Base-by-base conservation (phyloP, 1,140 invertebrate species). In the Drosophila nigromelanica region DNA sequence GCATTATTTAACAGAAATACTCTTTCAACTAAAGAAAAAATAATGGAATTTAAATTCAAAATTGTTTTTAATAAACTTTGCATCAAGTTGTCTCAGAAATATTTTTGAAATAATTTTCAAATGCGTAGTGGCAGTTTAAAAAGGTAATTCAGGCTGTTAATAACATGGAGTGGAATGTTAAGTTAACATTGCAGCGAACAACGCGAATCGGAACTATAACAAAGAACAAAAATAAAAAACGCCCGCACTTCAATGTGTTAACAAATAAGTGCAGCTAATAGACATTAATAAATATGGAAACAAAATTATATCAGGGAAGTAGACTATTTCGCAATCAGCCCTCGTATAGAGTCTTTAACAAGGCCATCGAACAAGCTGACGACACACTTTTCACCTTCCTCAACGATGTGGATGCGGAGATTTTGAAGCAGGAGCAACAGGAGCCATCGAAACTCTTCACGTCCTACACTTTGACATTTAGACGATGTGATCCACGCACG, bases 321-420 rank as follows among this genome's bases (percentile, higher is more conserved):
- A 0, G 6, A 5, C 39, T 64, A 27, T 87, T 87, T 42, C 72
- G 42, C 2, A 71, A 83, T 39, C 72, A 87, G 27, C 83, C 83
- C 0, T 83, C 83, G 1, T 83, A 69, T 21, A 89, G 40, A n/a
- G 27, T 47, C 5, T 87, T 89, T 5, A 89, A 74, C 39, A 89
- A 67, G 56, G 62, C 72, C 0, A 54, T 87, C 6, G 83, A 83
- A n/a, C 3, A 68, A 33, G 33, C 27, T 4, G 21, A 71, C 37
- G 83, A 87, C 11, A 15, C 76, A 4, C 59, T 87, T 0, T 89
- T 64, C 40, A 42, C 54, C 0, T 69, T 62, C 14, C 51, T 87
- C 1, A 89, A 89, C n/a, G 83, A 89, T 0, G 59, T 89, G 15
- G 69, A 89, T 4, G 21, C 68, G 0, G 76, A 69, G 5, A 43